Evolutionary conservation across 2,797 vertebrate genomes (phyloP), one percentile per base, ranked within the genome.

Genomic region (Buphagus erythrorhynchus): DNA sequence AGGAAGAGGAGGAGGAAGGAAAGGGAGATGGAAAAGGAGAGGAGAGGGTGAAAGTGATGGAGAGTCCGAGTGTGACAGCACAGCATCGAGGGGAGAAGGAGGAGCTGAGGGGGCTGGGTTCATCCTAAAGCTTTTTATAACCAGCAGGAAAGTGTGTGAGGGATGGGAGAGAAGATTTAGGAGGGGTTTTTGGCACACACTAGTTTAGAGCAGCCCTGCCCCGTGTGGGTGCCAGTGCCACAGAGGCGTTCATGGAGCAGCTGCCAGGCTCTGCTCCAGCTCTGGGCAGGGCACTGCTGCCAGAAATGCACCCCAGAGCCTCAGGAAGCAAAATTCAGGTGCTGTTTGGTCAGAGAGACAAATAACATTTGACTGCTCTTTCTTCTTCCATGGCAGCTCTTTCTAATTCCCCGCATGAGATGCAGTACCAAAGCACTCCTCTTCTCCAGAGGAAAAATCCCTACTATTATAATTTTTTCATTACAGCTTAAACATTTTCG

Each of bases 141-240:
- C 5, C 21, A 43, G 42, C 35, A 54, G 29, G 16, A n/a, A 35
- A 62, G 14, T 1, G 5, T 8, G 17, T 3, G 17, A 28, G 1
- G 8, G 31, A 3, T 3, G 65, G 45, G 46, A 40, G 19, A 4
- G 20, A 35, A 68, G 59, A 5, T 58, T 49, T 4, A 16, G n/a
- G 65, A 13, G 12, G 2, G 28, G 1, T 10, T 71, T 58, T 31
- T 5, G 66, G 45, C 14, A 2, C 3, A 0, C 0, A 0, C 6
- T 13, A 0, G 0, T 6, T 54, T 13, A 3, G 92, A 25, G 10
- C 1, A 10, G 31, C 28, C 29, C 79, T 8, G 71, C 62, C 40
- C 61, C 0, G 0, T 3, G 11, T 4, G 55, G 54, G 5, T 35
- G 28, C 21, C 1, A 2, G 33, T 0, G 7, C 55, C 1, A 4